Evolutionary conservation across 2,797 vertebrate species (phyloP).

Genomic region (Anabacerthia variegaticeps): DNA sequence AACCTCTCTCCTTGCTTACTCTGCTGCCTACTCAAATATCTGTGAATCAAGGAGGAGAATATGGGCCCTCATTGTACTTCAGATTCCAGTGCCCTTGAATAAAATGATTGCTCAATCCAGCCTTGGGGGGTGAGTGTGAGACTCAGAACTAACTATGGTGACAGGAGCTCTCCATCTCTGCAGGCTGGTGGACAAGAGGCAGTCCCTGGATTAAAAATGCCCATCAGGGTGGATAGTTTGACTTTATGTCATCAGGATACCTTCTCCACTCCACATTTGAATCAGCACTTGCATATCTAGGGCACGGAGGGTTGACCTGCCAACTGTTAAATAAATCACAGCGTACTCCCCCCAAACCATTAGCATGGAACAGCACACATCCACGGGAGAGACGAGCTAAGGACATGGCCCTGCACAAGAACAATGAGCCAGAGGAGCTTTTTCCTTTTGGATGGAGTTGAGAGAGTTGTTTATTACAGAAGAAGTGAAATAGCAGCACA

Average conservation of each 20-base stretch:
- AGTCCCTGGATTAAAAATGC: neutral
- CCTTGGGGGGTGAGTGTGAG: neutral
- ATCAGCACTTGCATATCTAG: neutral
- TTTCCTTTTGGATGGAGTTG: neutral
- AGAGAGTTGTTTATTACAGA: neutral
- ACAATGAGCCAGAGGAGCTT: neutral
- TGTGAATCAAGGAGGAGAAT: slow-evolving; percentile 13
- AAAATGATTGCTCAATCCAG: neutral
- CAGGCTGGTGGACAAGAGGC: neutral
- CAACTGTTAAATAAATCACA: neutral
- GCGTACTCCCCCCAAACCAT: neutral
- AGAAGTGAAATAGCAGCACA: neutral
- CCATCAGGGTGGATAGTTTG: neutral
- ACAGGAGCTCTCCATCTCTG: neutral
- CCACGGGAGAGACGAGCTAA: neutral
- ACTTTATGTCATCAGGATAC: neutral
- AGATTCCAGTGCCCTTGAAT: neutral
- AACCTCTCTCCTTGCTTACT: slow-evolving; percentile 20
- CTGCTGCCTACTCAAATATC: slow-evolving; percentile 48
- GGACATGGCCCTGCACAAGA: neutral
- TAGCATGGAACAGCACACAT: slow-evolving; percentile 1
- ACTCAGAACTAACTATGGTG: neutral
- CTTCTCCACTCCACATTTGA: neutral
- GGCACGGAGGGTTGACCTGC: neutral
- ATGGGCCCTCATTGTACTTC: neutral